Evolutionary conservation across 2,113 vertebrate species (phyloP), one percentile per base, ranked within the genome.

Genomic region (Notothenia rossii): DNA sequence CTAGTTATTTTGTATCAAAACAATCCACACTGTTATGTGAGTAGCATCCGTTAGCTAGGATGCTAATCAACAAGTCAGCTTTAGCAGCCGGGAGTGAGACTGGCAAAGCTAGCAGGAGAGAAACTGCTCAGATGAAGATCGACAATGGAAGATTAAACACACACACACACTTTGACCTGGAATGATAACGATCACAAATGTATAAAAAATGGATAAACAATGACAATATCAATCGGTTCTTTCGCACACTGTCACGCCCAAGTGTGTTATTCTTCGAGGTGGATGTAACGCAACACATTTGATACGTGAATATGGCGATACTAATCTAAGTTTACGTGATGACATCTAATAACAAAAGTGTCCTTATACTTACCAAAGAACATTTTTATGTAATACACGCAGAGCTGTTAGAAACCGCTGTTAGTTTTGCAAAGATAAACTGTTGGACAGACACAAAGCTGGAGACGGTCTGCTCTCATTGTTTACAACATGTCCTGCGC

Each of bases 401-500:
- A 5, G 46, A 75, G 43, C 50, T 55, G 22, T 45, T 51, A 10
- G 45, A 62, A 65, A 50, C 13, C 61, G 70, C 55, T 45, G 45
- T 68, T 87, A 87, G 75, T 88, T 89, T 85, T 83, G 63, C 51
- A 76, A 79, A 83, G 75, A 88, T 85, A 70, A 89, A 85, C 51
- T 84, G 85, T 87, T 79, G 77, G 75, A 79, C 5, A 94, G 89
- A 95, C 92, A 94, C 91, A 94, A 93, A 91, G 93, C 91, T 92
- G 20, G n/a, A 86, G 76, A 92, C 91, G 83, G 90, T 93, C 92
- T 93, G 82, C 90, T 93, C 92, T 93, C 93, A 94, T 94, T 96
- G 95, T 95, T 96, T 95, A 95, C 94, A 94, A 93, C 89, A 75
- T 75, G 51, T 29, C 82, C 9, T 81, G 91, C 94, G 94, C 94